phyloP scores from a whole-genome alignment of 2,797 vertebrate species.

The Agapornis canus region DNA sequence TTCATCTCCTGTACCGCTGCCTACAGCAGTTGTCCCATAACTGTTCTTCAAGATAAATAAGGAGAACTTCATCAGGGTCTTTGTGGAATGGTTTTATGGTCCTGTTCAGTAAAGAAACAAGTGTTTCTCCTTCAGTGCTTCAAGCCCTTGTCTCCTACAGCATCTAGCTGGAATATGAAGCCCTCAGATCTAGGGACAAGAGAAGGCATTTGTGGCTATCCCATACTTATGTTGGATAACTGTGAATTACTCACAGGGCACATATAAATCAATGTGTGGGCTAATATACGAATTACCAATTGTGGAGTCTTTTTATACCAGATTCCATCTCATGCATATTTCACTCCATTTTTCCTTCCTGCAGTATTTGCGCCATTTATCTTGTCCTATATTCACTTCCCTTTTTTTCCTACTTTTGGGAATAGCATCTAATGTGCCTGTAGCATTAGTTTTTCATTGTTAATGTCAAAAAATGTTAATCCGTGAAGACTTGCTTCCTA shows the following conservation, averaged over 20 bases:
- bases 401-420: slow-evolving; percentile 56
- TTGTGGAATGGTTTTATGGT: background rate
- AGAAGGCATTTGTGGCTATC: background rate
- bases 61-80: background rate
- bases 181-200: background rate
- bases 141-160: background rate
- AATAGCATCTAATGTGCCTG: slow-evolving; percentile 75
- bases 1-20: background rate
- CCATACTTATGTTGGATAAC: background rate
- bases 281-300: background rate
- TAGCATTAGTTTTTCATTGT: slow-evolving; percentile 78
- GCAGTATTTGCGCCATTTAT: slow-evolving; percentile 57
- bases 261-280: accelerated
- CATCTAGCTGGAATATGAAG: background rate
- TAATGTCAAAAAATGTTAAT: slow-evolving; percentile 77
- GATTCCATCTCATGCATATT: background rate
- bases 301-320: background rate
- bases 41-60: background rate
- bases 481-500: slow-evolving; percentile 76
- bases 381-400: slow-evolving; percentile 59
- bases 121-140: background rate
- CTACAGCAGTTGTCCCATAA: background rate
- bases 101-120: background rate
- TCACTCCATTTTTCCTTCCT: slow-evolving; percentile 15
- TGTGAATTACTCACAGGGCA: background rate